phyloP scores from a whole-genome alignment of 2,888 invertebrate species.

The Caenorhabditis panamensis region DNA sequence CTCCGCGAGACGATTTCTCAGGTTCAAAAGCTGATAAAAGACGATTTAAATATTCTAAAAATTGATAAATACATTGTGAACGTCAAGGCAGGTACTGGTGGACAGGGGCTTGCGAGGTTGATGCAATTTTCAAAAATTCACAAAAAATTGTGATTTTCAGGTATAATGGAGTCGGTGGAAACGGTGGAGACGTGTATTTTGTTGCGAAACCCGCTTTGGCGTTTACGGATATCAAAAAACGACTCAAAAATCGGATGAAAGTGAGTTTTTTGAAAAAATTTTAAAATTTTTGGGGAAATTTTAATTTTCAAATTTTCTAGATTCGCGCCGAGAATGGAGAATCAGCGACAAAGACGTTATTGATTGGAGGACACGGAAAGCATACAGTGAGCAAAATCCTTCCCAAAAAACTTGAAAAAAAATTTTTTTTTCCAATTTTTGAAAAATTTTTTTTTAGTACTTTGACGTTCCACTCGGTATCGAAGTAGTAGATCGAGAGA shows the following conservation, averaged over 20 bases:
- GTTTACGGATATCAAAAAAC: conserved; percentile 68
- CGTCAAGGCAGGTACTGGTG: conserved; percentile 71
- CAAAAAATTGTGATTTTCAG: conserved; percentile 63
- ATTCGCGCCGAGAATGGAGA: conserved; percentile 57
- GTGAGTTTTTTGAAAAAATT: conserved; percentile 4
- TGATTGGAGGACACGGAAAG: conserved; percentile 55
- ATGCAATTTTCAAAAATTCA: no score
- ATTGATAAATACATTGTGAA: conserved; percentile 51
- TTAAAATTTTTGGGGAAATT: neutral
- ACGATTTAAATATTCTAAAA: conserved; percentile 41
- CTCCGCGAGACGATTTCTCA: conserved; percentile 26
- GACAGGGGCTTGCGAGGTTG: conserved; percentile 69
- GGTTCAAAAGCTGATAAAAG: conserved; percentile 38
- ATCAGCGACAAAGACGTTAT: conserved; percentile 50
- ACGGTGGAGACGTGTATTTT: conserved; percentile 75
- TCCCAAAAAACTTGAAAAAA: neutral
- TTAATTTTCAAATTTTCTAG: no score
- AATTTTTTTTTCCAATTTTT: neutral
- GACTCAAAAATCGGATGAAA: conserved; percentile 55
- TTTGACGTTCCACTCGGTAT: conserved; percentile 78
- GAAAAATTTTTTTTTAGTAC: conserved; percentile 40
- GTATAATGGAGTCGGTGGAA: conserved; percentile 79
- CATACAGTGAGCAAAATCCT: conserved; percentile 34
- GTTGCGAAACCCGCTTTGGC: conserved; percentile 67
- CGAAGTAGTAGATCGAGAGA: conserved; percentile 73